Percentiles rank a stretch among this genome's conserved stretches.
phyloP scores from a whole-genome alignment of 2,888 invertebrate species.

The Melipona beecheii region DNA sequence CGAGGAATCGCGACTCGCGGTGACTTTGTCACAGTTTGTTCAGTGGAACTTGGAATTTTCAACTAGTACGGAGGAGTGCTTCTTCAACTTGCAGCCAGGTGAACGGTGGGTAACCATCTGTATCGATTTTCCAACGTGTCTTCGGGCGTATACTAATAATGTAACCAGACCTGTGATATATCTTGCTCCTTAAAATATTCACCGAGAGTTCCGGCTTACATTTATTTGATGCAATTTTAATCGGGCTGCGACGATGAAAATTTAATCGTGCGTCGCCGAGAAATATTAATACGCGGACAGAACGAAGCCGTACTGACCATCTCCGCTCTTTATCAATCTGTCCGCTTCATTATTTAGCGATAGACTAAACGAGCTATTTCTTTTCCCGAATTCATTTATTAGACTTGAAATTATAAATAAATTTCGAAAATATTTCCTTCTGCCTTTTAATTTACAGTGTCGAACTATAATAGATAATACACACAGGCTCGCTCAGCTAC shows the following conservation, averaged over 20 bases:
- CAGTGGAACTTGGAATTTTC: conserved; percentile 42
- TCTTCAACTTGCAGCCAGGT: conserved; percentile 13
- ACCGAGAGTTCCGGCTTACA: background rate
- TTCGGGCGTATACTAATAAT: conserved; percentile 40
- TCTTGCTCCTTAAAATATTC: conserved; percentile 1
- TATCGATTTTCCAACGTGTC: conserved; percentile 45
- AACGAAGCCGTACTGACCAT: too few relatives aligned
- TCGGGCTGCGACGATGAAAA: background rate
- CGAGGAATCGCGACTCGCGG: background rate
- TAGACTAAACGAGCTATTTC: too few relatives aligned
- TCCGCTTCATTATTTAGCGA: background rate
- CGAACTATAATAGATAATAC: too few relatives aligned
- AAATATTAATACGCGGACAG: background rate
- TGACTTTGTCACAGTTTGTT: conserved; percentile 35
- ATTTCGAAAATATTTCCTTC: too few relatives aligned
- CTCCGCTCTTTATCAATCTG: background rate
- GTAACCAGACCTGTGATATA: conserved; percentile 19
- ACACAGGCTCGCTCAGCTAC: too few relatives aligned
- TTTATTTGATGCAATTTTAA: conserved; percentile 37
- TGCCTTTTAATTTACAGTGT: too few relatives aligned
- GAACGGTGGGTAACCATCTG: conserved; percentile 16
- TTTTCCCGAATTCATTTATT: too few relatives aligned
- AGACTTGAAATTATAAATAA: too few relatives aligned
- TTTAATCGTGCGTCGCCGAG: background rate
- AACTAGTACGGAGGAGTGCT: conserved; percentile 16